phyloP scores from a whole-genome alignment of 2,888 invertebrate species.

The Sympetrum striolatum region DNA sequence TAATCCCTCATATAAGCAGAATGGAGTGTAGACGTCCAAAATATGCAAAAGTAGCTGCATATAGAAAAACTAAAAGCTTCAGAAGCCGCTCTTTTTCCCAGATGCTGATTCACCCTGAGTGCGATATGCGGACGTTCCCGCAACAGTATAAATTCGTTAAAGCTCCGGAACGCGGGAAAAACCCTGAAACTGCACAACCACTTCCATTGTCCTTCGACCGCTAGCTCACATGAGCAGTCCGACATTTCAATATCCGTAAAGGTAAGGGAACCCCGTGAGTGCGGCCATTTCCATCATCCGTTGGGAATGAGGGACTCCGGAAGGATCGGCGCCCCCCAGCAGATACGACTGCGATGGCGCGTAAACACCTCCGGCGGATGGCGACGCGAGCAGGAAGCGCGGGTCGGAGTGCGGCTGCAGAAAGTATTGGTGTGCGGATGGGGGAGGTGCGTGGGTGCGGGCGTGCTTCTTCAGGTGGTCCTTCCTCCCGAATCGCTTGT shows the following conservation, averaged over 20 bases:
- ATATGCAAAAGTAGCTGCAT: no score
- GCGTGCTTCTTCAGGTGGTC: constrained; percentile 95
- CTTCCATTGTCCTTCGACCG: no score
- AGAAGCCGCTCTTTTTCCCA: no score
- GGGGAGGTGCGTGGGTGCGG: constrained; percentile 72
- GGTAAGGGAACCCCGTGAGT: constrained; percentile 12
- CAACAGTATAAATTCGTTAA: no score
- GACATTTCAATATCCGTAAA: constrained; percentile 21
- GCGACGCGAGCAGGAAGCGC: background rate
- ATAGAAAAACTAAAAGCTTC: no score
- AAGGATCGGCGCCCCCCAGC: background rate
- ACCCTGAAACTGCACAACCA: no score
- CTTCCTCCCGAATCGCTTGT: constrained; percentile 90
- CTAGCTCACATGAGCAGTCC: no score
- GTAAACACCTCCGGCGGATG: background rate
- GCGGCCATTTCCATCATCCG: constrained; percentile 10
- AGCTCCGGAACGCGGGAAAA: no score
- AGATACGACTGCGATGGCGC: background rate
- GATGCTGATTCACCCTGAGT: no score
- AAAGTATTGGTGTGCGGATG: constrained; percentile 38
- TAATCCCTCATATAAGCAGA: no score
- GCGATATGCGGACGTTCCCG: no score
- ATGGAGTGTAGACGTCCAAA: no score
- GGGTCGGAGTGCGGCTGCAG: background rate
- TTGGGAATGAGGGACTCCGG: background rate